Percentiles rank a stretch among this genome's conserved stretches.
These are phyloP conservation scores for Nymphalis io DNA, from an alignment of 1,140 invertebrate genomes.

Conservation along the genomic window DNA sequence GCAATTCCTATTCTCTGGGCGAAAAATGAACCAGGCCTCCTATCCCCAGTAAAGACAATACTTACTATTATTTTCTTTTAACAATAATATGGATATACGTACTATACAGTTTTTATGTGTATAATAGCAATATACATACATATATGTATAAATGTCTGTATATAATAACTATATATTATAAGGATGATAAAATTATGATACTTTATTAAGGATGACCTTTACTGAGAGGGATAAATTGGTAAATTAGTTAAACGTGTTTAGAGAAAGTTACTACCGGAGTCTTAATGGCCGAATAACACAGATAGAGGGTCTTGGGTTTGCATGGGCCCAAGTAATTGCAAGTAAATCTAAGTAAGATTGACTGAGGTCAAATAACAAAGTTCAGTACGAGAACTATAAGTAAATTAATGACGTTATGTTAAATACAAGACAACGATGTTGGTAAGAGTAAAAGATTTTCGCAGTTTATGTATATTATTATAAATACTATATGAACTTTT, in stretches of 20 bases:
- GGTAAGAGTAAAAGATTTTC: not conserved
- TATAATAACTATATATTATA: too few relatives aligned
- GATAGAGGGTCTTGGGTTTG: not conserved
- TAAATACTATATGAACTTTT: too few relatives aligned
- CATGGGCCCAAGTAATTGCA: not conserved
- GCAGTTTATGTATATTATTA: not conserved
- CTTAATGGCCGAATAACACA: not conserved
- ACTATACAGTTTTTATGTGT: too few relatives aligned
- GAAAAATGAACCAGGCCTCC: too few relatives aligned
- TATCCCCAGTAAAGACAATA: too few relatives aligned
- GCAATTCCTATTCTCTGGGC: too few relatives aligned
- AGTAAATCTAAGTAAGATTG: not conserved
- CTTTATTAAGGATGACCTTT: not conserved
- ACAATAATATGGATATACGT: too few relatives aligned
- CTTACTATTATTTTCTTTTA: too few relatives aligned
- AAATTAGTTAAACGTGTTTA: not conserved
- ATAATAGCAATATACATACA: too few relatives aligned
- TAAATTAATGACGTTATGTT: not conserved
- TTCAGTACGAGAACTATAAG: not conserved
- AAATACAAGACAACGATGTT: not conserved
- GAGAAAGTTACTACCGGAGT: not conserved
- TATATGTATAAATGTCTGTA: too few relatives aligned
- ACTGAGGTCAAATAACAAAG: not conserved
- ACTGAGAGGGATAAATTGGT: not conserved
- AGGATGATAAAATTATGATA: too few relatives aligned